Base-by-base conservation (phyloP, 2,113 vertebrate species). In the Gila orcuttii region DNA sequence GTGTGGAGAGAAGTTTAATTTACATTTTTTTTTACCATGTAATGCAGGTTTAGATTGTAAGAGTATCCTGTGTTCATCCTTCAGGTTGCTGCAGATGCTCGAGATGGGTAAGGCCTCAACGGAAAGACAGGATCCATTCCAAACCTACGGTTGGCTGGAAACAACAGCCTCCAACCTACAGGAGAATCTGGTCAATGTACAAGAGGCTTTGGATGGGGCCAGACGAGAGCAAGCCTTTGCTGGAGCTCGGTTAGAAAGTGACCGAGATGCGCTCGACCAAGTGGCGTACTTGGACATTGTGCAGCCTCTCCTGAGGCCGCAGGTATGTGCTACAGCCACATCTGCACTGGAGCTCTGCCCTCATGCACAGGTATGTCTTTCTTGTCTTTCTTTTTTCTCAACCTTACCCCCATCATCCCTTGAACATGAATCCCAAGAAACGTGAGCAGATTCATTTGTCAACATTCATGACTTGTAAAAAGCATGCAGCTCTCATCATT, bases 41-140 rank as follows among this genome's bases (percentile, higher is more conserved):
- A 21, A 12, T 68, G 59, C 21, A 80, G 28, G 2, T 59, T 23
- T 1, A 1, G 59, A 52, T 69, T 33, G 2, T n/a, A 33, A 74
- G 19, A 15, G 0, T 39, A 7, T 36, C 52, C 1, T 42, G 7
- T 74, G 50, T 59, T 39, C 80, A 31, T 36, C 11, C 47, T 2
- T 69, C 89, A 99, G 98, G 87, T 92, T 99, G 6, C 95, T 96
- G 87, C 92, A 96, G 87, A 94, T 97, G 86, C 93, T 99, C 81
- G 95, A 97, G 57, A 82, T 69, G 52, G 84, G 31, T 86, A 90
- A 79, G 91, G 93, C 33, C 33, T 23, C 83, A 76, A 50, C 92
- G 78, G 52, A 93, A 74, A 94, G 93, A 31, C 93, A 93, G 0
- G 95, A 97, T 9, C 94, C 96, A 86, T 97, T 98, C 87, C 95